phyloP scores from a whole-genome alignment of 92 coral and sea anemone species.

The Pocillopora grandis region DNA sequence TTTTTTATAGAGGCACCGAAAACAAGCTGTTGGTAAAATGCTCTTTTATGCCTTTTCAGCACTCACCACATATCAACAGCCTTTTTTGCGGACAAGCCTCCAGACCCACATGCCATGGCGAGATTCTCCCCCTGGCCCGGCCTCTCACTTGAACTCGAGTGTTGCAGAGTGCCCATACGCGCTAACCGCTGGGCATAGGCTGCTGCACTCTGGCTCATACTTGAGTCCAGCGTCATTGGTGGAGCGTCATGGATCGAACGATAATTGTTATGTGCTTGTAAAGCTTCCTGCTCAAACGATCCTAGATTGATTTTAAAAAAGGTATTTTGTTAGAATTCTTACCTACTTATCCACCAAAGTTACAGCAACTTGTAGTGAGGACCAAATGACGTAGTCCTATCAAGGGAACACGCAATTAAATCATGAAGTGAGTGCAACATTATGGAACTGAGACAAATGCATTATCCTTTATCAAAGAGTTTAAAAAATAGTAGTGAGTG shows the following conservation, averaged over 20 bases:
- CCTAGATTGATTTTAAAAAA: background rate
- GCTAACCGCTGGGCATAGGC: slow-evolving; percentile 65
- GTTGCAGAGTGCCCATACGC: slow-evolving; percentile 55
- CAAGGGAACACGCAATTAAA: too few species aligned
- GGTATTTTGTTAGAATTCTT: too few species aligned
- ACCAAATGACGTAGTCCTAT: too few species aligned
- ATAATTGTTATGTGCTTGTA: slow-evolving; percentile 67
- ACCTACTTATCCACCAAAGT: too few species aligned
- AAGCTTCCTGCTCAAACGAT: slow-evolving; percentile 50
- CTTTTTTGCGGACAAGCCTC: slow-evolving; percentile 11
- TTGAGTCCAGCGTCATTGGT: slow-evolving; percentile 49
- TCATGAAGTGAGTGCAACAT: too few species aligned
- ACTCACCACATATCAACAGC: slow-evolving; percentile 61
- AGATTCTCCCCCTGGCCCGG: slow-evolving; percentile 87
- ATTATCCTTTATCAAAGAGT: too few species aligned
- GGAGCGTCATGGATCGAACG: slow-evolving; percentile 74
- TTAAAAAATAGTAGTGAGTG: too few species aligned
- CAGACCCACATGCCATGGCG: slow-evolving; percentile 57
- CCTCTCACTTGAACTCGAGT: slow-evolving; percentile 69
- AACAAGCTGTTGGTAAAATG: too few species aligned
- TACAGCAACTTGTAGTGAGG: too few species aligned
- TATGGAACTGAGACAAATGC: too few species aligned
- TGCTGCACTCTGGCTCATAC: slow-evolving; percentile 60
- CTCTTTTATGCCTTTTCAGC: too few species aligned
- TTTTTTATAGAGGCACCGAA: too few species aligned